Base-by-base conservation (phyloP, 2,113 vertebrate genomes). In the Elachura formosa region DNA sequence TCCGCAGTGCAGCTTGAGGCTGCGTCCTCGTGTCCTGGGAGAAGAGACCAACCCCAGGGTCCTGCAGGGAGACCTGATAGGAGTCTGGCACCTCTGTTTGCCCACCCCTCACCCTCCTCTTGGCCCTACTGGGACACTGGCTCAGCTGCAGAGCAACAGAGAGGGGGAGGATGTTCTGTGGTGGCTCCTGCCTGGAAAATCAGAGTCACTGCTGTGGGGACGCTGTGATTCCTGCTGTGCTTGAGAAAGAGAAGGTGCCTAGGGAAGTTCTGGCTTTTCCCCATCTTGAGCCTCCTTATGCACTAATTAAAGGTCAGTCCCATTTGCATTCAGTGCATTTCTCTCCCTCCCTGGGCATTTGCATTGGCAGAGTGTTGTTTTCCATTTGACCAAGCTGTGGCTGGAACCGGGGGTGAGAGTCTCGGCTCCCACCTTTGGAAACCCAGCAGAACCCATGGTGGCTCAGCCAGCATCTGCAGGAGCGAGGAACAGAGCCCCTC, bases 271-370 rank as follows among this genome's bases (percentile, higher is more conserved):
- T 89, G 84, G 4, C 29, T 66, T 78, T 75, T 55, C 36, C 31
- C 26, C 58, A 7, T 2, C 33, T 56, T 6, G 23, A 66, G 82
- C 83, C 75, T 89, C 6, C 41, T 84, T 8, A 14, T 31, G 77
- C 64, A 1, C 84, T 93, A 79, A 93, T 90, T 92, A 96, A 96
- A 96, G 95, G 95, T 96, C 95, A 94, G 46, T 80, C 13, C 67
- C 55, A 51, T 88, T 80, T 83, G 55, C 55, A 69, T 94, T 66
- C 75, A 12, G 24, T 0, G 2, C 6, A 0, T 83, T 79, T 41
- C 63, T 52, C 48, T 73, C 68, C 71, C 43, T 84, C 78, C 77
- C 66, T 67, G 75, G 71, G 87, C 14, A 3, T 75, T 38, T 71
- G 36, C 24, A 1, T 46, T 8, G 20, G 75, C 85, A 61, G 51